phyloP scores from a whole-genome alignment of 2,797 vertebrate species.

The Cirrhinus mrigala region DNA sequence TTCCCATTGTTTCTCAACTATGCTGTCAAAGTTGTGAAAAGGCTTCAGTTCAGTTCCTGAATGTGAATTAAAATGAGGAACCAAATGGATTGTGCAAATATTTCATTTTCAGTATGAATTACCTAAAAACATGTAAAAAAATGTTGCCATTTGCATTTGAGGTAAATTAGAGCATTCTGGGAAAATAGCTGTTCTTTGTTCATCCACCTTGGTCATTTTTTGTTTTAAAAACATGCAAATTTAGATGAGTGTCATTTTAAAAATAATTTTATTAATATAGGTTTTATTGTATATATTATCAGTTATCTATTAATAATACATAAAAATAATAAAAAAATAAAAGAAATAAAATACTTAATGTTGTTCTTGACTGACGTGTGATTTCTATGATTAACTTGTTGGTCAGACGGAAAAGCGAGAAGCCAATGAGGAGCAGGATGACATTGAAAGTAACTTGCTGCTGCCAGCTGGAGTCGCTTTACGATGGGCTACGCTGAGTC shows the following conservation, averaged over 20 bases:
- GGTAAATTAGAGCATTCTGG: not conserved
- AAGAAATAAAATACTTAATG: too few species aligned
- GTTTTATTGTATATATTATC: too few species aligned
- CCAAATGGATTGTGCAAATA: not conserved
- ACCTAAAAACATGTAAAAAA: not conserved
- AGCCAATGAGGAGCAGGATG: slow-evolving; percentile 84
- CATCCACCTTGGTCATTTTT: too few species aligned
- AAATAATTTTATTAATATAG: too few species aligned
- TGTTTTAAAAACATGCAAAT: too few species aligned
- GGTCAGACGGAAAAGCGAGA: slow-evolving; percentile 84
- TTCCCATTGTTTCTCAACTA: not conserved
- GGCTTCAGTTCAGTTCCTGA: not conserved
- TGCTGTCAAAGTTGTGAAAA: not conserved
- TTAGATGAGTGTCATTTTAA: too few species aligned
- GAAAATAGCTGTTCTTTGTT: not conserved
- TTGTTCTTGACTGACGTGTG: not conserved
- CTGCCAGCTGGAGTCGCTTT: slow-evolving; percentile 89
- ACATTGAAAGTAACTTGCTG: slow-evolving; percentile 93
- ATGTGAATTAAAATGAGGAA: not conserved
- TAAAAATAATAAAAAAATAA: too few species aligned
- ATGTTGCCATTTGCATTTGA: not conserved
- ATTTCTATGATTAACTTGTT: not conserved
- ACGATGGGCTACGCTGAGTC: slow-evolving; percentile 86
- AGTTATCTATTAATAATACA: too few species aligned
- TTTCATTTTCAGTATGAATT: not conserved